Conservation (phyloP, 2,888 invertebrate species). For the Euphydryas editha region DNA sequence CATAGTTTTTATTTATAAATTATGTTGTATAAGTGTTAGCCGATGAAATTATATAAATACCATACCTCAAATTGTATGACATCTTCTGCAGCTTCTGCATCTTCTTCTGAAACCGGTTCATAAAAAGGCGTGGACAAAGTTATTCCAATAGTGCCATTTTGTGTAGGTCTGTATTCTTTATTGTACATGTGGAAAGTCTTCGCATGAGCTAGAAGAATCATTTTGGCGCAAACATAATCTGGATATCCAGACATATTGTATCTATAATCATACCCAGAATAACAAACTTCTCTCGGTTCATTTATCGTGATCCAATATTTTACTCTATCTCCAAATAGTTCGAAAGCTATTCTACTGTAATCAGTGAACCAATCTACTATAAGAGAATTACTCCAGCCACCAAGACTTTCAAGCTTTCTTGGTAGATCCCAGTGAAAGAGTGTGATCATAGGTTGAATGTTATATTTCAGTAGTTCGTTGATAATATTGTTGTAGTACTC, state of each 20-base stretch:
- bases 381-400: constrained; percentile 74
- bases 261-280: constrained; percentile 52
- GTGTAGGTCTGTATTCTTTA: constrained; percentile 58
- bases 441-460: constrained; percentile 84
- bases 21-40: no score
- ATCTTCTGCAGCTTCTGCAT: constrained; percentile 68
- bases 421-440: constrained; percentile 55
- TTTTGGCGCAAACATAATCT: constrained; percentile 75
- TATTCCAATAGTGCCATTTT: constrained; percentile 66
- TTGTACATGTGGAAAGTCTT: constrained; percentile 66
- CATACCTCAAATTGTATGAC: constrained; percentile 56
- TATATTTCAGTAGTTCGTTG: constrained; percentile 81
- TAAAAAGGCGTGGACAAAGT: constrained; percentile 81
- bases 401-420: constrained; percentile 70
- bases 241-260: constrained; percentile 65
- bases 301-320: constrained; percentile 83
- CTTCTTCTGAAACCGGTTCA: constrained; percentile 71
- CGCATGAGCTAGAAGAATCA: constrained; percentile 81
- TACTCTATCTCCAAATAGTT: constrained; percentile 71
- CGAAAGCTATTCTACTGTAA: constrained; percentile 65
- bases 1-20: no score
- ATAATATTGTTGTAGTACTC: constrained; percentile 85
- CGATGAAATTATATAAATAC: neutral
- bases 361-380: constrained; percentile 70
- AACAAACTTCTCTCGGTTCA: constrained; percentile 70